Percentiles rank a stretch among this genome's conserved stretches.
These are phyloP conservation scores for Budorcas taxicolor DNA, from an alignment of 2,113 vertebrate genomes.

Conservation along the genomic window DNA sequence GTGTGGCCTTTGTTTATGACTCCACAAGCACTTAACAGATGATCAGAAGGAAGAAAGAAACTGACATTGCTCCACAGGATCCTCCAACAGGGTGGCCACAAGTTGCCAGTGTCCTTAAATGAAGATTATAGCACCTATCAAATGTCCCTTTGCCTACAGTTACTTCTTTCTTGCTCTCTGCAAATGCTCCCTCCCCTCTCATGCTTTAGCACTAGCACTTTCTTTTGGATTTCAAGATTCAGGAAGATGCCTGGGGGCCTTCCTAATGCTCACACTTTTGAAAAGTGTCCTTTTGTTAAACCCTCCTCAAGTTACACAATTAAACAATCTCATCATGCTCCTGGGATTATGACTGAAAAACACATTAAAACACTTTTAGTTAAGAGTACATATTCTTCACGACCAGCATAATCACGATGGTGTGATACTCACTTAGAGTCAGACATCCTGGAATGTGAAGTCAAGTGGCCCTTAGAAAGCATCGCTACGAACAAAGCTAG, in stretches of 20 bases:
- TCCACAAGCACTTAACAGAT: background rate
- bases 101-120: fast-evolving
- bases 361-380: background rate
- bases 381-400: background rate
- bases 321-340: background rate
- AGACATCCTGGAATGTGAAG: too few species aligned
- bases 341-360: background rate
- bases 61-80: background rate
- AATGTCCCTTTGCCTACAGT: background rate
- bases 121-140: background rate
- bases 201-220: background rate
- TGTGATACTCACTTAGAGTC: too few species aligned
- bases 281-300: background rate
- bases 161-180: background rate
- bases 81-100: too few species aligned
- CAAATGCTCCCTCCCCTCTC: background rate
- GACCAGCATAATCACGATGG: too few species aligned
- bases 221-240: background rate
- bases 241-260: background rate
- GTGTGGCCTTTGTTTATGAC: background rate
- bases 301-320: background rate
- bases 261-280: background rate
- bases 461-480: too few species aligned
- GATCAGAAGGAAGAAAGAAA: background rate
- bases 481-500: too few species aligned